A percentile compares a stretch with the other conserved stretches of the same genome.
Evolutionary conservation across 2,113 vertebrate species (phyloP).

Genomic region (Pteronura brasiliensis): DNA sequence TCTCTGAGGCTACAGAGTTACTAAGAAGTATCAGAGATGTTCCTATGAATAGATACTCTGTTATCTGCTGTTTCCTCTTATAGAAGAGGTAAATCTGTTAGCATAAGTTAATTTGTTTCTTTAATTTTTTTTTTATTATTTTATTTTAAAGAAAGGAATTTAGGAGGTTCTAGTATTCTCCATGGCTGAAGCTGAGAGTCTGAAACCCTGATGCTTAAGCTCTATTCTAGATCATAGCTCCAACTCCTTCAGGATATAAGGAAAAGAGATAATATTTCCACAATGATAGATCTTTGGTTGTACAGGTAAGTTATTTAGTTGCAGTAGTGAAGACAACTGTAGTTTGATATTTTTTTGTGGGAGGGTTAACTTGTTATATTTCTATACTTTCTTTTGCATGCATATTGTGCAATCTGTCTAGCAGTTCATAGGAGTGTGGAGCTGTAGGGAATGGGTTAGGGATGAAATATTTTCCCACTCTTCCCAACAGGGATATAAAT

Average conservation of each 20-base stretch:
- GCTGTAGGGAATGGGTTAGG: not conserved
- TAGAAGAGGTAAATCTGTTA: constrained; percentile 25
- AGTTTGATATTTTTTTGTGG: not conserved
- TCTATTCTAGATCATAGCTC: constrained; percentile 71
- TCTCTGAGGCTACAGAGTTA: not conserved
- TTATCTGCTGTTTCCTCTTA: not conserved
- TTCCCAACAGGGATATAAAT: not conserved
- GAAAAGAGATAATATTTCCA: constrained; percentile 69
- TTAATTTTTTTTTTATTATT: constrained; percentile 67
- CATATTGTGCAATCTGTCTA: not conserved
- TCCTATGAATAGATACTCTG: not conserved
- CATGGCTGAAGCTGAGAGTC: constrained; percentile 72
- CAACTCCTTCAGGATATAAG: constrained; percentile 69
- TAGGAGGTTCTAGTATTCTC: constrained; percentile 71
- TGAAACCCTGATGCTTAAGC: constrained; percentile 66
- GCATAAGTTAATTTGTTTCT: constrained; percentile 54
- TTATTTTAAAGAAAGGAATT: constrained; percentile 70
- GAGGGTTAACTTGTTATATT: not conserved
- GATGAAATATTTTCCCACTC: constrained; percentile 2
- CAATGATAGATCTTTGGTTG: constrained; percentile 76
- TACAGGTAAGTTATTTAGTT: constrained; percentile 73
- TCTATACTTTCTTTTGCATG: not conserved
- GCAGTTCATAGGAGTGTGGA: not conserved
- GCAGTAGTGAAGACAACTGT: constrained; percentile 38
- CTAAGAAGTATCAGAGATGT: not conserved